Evolutionary conservation across 2,888 invertebrate species (phyloP).

Genomic region (Petrolisthes manimaculis): DNA sequence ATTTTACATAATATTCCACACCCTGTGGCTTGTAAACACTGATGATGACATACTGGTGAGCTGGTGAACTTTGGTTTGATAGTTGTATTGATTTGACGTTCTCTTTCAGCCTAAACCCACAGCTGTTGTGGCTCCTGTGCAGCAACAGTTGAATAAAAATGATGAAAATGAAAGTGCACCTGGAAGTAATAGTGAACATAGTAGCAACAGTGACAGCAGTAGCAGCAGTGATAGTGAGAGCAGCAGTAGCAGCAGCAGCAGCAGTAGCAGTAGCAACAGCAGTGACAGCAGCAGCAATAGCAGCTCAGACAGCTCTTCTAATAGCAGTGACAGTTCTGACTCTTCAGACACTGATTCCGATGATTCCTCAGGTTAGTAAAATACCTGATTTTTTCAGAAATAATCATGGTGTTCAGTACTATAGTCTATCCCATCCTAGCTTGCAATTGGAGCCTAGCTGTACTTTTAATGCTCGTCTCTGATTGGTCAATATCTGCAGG

Average conservation of each 20-base stretch:
- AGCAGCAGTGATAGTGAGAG: slow-evolving; percentile 38
- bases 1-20: background rate
- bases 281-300: background rate
- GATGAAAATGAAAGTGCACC: slow-evolving; percentile 47
- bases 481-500: too few species aligned
- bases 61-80: background rate
- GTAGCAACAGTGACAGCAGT: slow-evolving; percentile 30
- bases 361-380: slow-evolving; percentile 36
- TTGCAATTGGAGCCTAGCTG: too few species aligned
- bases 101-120: slow-evolving; percentile 73
- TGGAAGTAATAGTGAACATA: slow-evolving; percentile 22
- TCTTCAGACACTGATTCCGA: slow-evolving; percentile 29
- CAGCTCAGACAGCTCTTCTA: background rate
- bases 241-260: slow-evolving; percentile 50
- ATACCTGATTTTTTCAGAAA: background rate
- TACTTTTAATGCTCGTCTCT: too few species aligned
- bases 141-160: slow-evolving; percentile 47
- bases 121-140: slow-evolving; percentile 66
- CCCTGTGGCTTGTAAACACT: background rate
- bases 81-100: background rate
- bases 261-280: slow-evolving; percentile 34
- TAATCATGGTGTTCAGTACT: too few species aligned
- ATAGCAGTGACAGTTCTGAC: slow-evolving; percentile 7
- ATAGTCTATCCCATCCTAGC: too few species aligned
- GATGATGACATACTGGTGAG: background rate